Percentiles rank a stretch among this genome's conserved stretches.
Evolutionary conservation across 2,888 invertebrate species (phyloP).

Genomic region (Tetramorium bicarinatum): DNA sequence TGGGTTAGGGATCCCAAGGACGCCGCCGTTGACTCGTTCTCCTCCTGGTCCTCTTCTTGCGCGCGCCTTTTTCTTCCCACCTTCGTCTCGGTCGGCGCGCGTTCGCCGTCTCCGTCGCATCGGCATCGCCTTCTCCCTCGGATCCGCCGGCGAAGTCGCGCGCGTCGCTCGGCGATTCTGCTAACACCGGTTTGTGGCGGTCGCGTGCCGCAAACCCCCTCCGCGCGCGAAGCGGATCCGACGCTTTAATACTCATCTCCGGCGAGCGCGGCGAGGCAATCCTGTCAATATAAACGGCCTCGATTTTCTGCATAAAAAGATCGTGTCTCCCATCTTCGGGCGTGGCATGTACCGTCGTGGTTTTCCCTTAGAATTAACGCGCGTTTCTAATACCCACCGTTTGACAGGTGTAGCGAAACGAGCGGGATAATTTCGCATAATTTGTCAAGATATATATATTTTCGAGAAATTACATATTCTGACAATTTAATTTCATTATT

Average conservation of each 20-base stretch:
- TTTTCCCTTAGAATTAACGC: not conserved
- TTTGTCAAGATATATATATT: not conserved
- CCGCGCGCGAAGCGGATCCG: constrained; percentile 15
- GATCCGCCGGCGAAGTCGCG: constrained; percentile 49
- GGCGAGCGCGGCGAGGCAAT: constrained; percentile 17
- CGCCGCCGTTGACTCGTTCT: constrained; percentile 55
- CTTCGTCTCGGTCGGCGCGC: constrained; percentile 57
- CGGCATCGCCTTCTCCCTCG: constrained; percentile 22
- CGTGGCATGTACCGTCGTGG: not conserved
- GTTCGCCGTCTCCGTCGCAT: constrained; percentile 13
- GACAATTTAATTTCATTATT: constrained; percentile 11
- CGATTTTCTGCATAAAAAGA: constrained; percentile 8
- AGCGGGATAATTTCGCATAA: not conserved
- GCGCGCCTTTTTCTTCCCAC: constrained; percentile 65
- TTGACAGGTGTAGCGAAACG: not conserved
- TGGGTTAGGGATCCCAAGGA: constrained; percentile 80
- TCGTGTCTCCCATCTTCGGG: not conserved
- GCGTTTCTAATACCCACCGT: not conserved
- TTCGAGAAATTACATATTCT: not conserved
- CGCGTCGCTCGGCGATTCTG: constrained; percentile 52
- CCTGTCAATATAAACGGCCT: constrained; percentile 24
- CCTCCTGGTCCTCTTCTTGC: constrained; percentile 34
- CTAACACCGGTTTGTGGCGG: constrained; percentile 60
- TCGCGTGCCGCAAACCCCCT: constrained; percentile 79
- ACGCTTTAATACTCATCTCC: constrained; percentile 32